phyloP scores from a whole-genome alignment of 2,113 vertebrate genomes.

The Vulpes ferrilata region DNA sequence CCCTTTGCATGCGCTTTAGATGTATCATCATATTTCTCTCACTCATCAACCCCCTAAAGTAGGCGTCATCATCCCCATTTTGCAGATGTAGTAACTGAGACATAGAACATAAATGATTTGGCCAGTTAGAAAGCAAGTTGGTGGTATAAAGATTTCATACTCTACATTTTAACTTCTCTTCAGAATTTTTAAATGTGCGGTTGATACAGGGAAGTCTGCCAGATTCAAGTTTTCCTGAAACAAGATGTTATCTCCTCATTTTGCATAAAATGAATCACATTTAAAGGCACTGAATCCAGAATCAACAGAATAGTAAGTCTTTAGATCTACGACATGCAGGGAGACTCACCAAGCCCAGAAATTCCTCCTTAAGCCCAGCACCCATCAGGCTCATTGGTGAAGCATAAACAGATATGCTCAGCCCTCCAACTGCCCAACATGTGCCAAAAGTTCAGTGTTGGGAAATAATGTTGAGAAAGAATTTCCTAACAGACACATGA shows the following conservation, averaged over 20 bases:
- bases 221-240: background rate
- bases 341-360: background rate
- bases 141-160: background rate
- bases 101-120: background rate
- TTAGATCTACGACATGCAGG: background rate
- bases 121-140: background rate
- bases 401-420: background rate
- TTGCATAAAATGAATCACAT: background rate
- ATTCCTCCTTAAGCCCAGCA: background rate
- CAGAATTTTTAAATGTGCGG: background rate
- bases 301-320: background rate
- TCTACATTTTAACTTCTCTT: background rate
- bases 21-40: background rate
- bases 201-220: background rate
- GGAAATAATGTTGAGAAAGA: constrained; percentile 21
- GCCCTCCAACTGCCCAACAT: background rate
- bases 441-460: background rate
- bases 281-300: background rate
- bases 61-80: background rate
- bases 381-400: background rate
- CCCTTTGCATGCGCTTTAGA: background rate
- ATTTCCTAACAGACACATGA: background rate
- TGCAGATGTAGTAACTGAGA: background rate
- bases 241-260: background rate
- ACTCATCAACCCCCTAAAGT: background rate